A percentile compares a stretch with the other conserved stretches of the same genome.
Evolutionary conservation across 2,113 vertebrate species (phyloP).

Genomic region (human (Homo sapiens)): GRCh38 chr17:78089501-78090000

Average conservation of each 20-base stretch:
- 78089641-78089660: neutral
- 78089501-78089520: too few species aligned
- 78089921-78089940: neutral
- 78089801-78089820: neutral
- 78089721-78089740: neutral
- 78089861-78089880: neutral
- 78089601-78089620: neutral
- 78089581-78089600: too few species aligned
- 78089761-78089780: neutral
- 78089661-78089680: neutral
- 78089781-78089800: too few species aligned
- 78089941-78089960: neutral
- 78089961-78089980: too few species aligned
- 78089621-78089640: accelerated
- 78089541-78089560: neutral
- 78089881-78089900: neutral
- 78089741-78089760: neutral
- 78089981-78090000: neutral
- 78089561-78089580: neutral
- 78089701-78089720: neutral
- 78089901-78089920: neutral
- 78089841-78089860: neutral
- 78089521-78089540: neutral
- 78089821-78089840: neutral
- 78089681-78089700: neutral